These are phyloP conservation scores for Rhopilema esculentum DNA, from an alignment of 30 jellyfish, hydroid and myxozoan genomes.

Conservation along the genomic window DNA sequence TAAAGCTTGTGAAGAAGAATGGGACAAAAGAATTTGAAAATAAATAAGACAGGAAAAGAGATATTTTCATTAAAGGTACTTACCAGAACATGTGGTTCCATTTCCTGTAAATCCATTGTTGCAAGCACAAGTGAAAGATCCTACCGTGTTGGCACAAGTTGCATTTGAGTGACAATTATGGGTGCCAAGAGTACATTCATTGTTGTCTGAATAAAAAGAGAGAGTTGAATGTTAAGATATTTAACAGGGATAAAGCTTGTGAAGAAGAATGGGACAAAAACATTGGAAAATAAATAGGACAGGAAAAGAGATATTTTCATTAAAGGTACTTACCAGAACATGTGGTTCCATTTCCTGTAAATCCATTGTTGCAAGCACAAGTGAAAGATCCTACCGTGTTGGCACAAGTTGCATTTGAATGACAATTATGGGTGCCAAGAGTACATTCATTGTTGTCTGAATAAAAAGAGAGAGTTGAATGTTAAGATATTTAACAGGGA, in stretches of 20 bases:
- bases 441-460: constrained; percentile 16
- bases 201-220: no score
- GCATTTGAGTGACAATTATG: neutral
- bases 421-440: neutral
- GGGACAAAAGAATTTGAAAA: no score
- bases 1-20: neutral
- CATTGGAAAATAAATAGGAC: neutral
- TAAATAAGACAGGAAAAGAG: neutral
- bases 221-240: no score
- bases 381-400: neutral
- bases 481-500: constrained; percentile 6
- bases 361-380: neutral
- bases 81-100: no score
- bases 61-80: neutral
- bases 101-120: neutral
- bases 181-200: neutral
- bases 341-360: no score
- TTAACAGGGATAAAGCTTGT: constrained; percentile 8
- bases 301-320: neutral
- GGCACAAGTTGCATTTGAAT: neutral
- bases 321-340: no score
- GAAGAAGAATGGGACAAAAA: neutral
- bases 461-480: no score
- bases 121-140: neutral
- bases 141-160: neutral